Evolutionary conservation across 2,888 invertebrate genomes (phyloP), one percentile per base, ranked within the genome.

Genomic region (Diarsia brunnea): DNA sequence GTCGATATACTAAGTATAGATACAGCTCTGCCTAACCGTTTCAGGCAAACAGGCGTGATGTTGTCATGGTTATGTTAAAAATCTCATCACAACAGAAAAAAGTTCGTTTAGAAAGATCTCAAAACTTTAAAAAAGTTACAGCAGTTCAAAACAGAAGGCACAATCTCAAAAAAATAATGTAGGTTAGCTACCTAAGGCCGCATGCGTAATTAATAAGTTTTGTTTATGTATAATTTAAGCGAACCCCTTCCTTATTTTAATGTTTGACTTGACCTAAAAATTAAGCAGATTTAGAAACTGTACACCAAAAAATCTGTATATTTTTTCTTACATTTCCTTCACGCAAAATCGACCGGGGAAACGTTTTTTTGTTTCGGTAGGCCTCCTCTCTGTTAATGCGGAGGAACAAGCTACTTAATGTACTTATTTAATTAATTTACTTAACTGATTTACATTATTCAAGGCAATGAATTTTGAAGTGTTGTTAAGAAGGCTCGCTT

Each of bases 191-290:
- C 73, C 47, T 81, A 51, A 75, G 70, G 69, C 84, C 69, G 82
- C 79, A 84, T 84, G 79, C 84, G 79, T 84, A 84, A 84, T 84
- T 84, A 82, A 82, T 84, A 82, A 74, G 76, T 79, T 82, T 74
- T 84, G 66, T 82, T 82, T 82, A 82, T 82, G 73, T 73, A 72
- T 61, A 69, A 84, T 84, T 80, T 84, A 73, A 55, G 77, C 70
- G 65, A 75, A 77, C 82, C 84, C 84, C 84, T 84, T 79, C 69
- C 76, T 68, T 81, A 63, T 82, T 77, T 65, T 65, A 69, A 84
- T 75, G 60, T 70, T 66, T 64, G 63, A 68, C 80, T 76, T 82
- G 76, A 69, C 76, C 82, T 67, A 69, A 81, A 84, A 80, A 74
- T 67, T 68, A 69, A 38, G 60, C 61, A 68, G 65, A 66, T 77